Evolutionary conservation across 35 echinoderm and acorn worm species (phyloP).

Genomic region (Stichopus chloronotus): DNA sequence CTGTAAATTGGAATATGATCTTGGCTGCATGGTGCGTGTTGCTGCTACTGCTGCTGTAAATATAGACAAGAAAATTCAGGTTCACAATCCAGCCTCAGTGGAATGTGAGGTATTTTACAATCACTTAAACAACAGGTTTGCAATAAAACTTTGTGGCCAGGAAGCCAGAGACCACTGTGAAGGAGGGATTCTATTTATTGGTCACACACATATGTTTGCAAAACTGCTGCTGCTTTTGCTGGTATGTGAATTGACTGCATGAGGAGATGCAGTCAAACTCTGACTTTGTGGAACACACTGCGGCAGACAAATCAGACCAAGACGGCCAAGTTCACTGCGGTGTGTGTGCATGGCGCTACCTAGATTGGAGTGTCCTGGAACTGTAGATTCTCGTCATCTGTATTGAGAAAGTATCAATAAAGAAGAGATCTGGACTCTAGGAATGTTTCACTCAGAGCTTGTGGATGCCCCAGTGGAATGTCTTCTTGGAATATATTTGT

Average conservation of each 20-base stretch:
- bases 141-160: background rate
- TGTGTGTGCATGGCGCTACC: background rate
- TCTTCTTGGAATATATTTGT: slow-evolving; percentile 30
- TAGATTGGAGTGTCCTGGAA: too few relatives aligned
- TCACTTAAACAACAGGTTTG: slow-evolving; percentile 44
- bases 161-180: background rate
- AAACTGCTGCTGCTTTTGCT: too few relatives aligned
- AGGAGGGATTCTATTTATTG: background rate
- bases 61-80: background rate
- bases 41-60: background rate
- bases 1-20: too few relatives aligned
- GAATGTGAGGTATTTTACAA: slow-evolving; percentile 49
- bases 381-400: background rate
- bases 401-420: background rate
- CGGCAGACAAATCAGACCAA: too few relatives aligned
- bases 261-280: too few relatives aligned
- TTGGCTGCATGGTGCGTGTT: background rate
- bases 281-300: too few relatives aligned
- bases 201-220: background rate
- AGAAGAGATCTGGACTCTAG: background rate
- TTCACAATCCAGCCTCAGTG: background rate
- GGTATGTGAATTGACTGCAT: too few relatives aligned
- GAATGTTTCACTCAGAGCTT: slow-evolving; percentile 17
- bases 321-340: background rate
- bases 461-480: slow-evolving; percentile 6